Base-by-base conservation (phyloP, 2,113 vertebrate genomes). In the Gnathonemus echidnorhynchus region DNA sequence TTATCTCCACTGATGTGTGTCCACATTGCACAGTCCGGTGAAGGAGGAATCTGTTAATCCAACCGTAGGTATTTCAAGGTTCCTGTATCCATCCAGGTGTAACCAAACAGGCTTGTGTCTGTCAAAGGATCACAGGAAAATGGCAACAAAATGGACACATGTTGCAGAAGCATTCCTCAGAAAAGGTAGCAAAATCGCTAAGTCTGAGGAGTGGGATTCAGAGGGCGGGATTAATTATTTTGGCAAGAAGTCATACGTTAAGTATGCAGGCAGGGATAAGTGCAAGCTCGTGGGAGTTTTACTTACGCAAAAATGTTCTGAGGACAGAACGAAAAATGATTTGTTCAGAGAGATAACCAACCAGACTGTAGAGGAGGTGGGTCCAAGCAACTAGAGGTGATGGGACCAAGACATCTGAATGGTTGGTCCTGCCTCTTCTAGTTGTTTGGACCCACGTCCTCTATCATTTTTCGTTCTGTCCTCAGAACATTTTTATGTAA, bases 1-100 rank as follows among this genome's bases (percentile, higher is more conserved):
- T 83, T 53, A 83, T 83, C 77, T 83, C 50, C 48, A 80, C 31
- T 53, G 39, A 66, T 58, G 52, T 85, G 89, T 85, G 77, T 42
- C n/a, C 13, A 84, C 52, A 85, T 89, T 56, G 77, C 52, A 85
- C 50, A 31, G 89, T 45, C 50, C 80, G 83, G 89, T 58, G n/a
- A 42, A 86, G 39, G 15, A 53, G 42, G 74, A 53, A 45, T 31
- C 19, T 39, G n/a, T 42, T 83, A 52, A 80, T 56, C 50, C 31
- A 84, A 49, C 50, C 2, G 31, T 46, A n/a, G 56, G 8, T 50
- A 46, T 27, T 48, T 42, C 52, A 89, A 42, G 39, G 15, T 62
- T 52, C 10, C 52, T 27, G 52, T 85, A 13, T 58, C 19, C 52
- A 62, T 11, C 15, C 19, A 42, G 4, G 31, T 39, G 52, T 50